Percentiles rank a stretch among this genome's conserved stretches.
Conservation (phyloP, 2,797 vertebrate genomes). For the Crocidura indochinensis region DNA sequence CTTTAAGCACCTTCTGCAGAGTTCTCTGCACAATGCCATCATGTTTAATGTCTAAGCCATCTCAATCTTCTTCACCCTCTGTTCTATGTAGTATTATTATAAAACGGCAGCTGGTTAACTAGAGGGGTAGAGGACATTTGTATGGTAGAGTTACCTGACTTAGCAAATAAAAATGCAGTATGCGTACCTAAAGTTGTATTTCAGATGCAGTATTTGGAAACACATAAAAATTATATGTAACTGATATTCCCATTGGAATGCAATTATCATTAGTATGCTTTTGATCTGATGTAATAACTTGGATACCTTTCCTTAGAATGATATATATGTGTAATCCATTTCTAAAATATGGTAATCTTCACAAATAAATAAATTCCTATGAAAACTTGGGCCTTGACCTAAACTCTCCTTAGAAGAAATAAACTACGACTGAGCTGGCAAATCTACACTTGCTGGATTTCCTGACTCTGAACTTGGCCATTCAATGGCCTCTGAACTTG, state of each 20-base stretch:
- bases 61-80: neutral
- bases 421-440: neutral
- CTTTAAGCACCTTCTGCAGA: neutral
- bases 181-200: neutral
- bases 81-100: neutral
- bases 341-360: conserved; percentile 18
- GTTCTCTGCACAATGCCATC: conserved; percentile 27
- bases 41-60: neutral
- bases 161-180: neutral
- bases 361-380: conserved; percentile 39
- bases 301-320: conserved; percentile 39
- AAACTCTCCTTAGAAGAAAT: conserved; percentile 38
- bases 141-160: neutral
- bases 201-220: conserved; percentile 34
- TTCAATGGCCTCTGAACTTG: neutral
- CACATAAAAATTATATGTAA: conserved; percentile 4
- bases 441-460: neutral
- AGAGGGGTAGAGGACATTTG: neutral
- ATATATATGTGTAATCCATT: conserved; percentile 11
- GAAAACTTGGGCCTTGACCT: conserved; percentile 57
- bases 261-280: neutral
- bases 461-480: neutral
- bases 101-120: neutral
- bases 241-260: conserved; percentile 20
- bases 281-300: conserved; percentile 51